phyloP scores from a whole-genome alignment of 2,113 vertebrate genomes.

The Rhea americana region DNA sequence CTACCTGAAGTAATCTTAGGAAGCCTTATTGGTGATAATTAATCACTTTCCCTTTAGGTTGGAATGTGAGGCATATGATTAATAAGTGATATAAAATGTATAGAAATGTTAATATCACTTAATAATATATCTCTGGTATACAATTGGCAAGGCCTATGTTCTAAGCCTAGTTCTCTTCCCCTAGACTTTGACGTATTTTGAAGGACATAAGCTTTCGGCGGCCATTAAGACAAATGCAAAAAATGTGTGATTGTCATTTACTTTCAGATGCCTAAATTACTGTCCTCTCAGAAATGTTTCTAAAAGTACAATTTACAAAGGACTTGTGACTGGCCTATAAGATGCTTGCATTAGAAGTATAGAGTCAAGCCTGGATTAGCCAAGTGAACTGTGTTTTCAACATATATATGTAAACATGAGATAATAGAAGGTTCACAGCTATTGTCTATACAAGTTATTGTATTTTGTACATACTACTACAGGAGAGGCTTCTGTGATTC shows the following conservation, averaged over 20 bases:
- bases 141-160: neutral
- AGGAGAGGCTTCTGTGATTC: neutral
- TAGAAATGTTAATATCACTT: neutral
- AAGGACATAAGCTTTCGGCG: neutral
- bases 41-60: neutral
- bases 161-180: neutral
- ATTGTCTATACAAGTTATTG: neutral
- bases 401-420: fast-evolving
- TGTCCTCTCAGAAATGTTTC: neutral
- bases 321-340: neutral
- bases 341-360: neutral
- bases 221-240: neutral
- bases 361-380: neutral
- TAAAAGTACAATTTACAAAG: neutral
- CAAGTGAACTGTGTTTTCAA: neutral
- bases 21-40: neutral
- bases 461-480: neutral
- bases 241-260: neutral
- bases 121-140: neutral
- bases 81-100: neutral
- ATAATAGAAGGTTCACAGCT: neutral
- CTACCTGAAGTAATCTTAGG: neutral
- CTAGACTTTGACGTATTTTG: neutral
- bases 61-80: neutral
- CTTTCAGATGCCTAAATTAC: neutral